A percentile compares a stretch with the other conserved stretches of the same genome.
Conservation (phyloP, 1,140 invertebrate species). For the Watersipora subatra region DNA sequence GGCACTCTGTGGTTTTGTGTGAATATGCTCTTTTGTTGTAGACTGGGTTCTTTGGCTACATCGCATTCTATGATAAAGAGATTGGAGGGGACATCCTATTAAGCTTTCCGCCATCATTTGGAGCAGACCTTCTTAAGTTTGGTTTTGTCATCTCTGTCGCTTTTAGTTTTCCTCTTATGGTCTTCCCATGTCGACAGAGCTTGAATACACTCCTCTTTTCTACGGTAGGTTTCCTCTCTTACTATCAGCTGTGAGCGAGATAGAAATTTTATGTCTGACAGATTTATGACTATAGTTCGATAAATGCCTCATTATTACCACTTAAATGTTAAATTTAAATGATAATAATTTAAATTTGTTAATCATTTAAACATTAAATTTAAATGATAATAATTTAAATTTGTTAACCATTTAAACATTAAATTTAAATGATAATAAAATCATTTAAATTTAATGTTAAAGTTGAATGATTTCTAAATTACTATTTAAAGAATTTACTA, state of each 20-base stretch:
- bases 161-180: conserved; percentile 86
- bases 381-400: too few species aligned
- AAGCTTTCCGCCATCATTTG: conserved; percentile 61
- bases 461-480: too few species aligned
- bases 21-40: too few species aligned
- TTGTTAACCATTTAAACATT: too few species aligned
- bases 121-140: conserved; percentile 50
- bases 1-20: too few species aligned
- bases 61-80: conserved; percentile 64
- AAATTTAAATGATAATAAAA: too few species aligned
- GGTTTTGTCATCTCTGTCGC: conserved; percentile 87
- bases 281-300: not conserved
- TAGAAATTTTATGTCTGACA: not conserved
- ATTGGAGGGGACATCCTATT: conserved; percentile 72
- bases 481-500: too few species aligned
- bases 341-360: too few species aligned
- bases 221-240: conserved; percentile 47
- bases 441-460: too few species aligned
- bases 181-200: conserved; percentile 87
- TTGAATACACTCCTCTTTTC: conserved; percentile 78
- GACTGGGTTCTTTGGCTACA: conserved; percentile 87
- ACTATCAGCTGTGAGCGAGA: not conserved
- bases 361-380: too few species aligned
- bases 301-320: not conserved
- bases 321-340: not conserved